Conservation (phyloP, 2,113 vertebrate species). For the Silurus glanis region DNA sequence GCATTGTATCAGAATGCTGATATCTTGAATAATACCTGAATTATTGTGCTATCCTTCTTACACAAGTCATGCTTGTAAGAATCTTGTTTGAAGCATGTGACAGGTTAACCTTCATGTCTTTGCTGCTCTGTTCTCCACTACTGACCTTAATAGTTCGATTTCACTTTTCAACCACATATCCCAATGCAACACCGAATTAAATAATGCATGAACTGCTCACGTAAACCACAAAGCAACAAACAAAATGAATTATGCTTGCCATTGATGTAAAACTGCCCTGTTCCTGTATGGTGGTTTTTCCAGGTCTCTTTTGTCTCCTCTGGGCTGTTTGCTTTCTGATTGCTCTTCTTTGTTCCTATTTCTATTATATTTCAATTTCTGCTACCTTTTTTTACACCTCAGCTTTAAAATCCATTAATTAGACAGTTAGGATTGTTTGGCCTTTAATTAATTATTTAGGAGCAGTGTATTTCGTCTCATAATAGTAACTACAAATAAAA, state of each 20-base stretch:
- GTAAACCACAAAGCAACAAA: conserved; percentile 60
- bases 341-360: not conserved
- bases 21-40: no score
- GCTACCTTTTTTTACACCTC: not conserved
- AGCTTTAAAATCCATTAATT: not conserved
- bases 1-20: not conserved
- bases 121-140: conserved; percentile 48
- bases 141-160: conserved; percentile 58
- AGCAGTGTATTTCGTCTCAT: conserved; percentile 26
- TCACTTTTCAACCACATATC: conserved; percentile 54
- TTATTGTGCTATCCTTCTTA: conserved; percentile 30
- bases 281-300: conserved; percentile 1
- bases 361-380: not conserved
- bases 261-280: conserved; percentile 80
- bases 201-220: conserved; percentile 69
- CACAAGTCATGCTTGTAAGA: conserved; percentile 24
- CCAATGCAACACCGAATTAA: conserved; percentile 62
- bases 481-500: conserved; percentile 57
- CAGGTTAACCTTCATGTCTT: not conserved
- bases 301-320: not conserved
- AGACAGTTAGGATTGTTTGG: not conserved
- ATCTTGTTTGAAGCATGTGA: conserved; percentile 44
- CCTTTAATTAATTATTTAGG: not conserved
- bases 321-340: not conserved
- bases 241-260: conserved; percentile 74